Conservation (phyloP, 2,888 invertebrate genomes). For the Athrips mouffetella region DNA sequence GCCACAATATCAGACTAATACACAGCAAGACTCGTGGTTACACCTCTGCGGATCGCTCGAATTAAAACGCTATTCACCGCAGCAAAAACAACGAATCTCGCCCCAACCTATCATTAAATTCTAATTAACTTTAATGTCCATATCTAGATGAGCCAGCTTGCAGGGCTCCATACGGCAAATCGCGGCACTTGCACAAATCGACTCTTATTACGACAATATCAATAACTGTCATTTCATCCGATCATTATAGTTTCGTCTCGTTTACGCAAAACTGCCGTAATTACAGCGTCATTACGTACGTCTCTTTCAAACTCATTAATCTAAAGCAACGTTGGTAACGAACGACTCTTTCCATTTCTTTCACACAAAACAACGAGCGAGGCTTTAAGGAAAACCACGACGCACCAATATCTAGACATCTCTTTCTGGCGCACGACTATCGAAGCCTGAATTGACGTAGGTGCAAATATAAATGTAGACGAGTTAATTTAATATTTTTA, state of each 20-base stretch:
- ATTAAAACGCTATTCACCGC: conserved; percentile 23
- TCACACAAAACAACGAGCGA: conserved; percentile 47
- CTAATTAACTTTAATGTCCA: conserved; percentile 61
- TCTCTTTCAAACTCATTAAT: conserved; percentile 74
- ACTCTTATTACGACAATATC: conserved; percentile 65
- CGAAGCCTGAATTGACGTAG: conserved; percentile 44
- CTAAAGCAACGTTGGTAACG: conserved; percentile 47
- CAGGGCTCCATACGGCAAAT: conserved; percentile 43
- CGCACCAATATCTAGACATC: conserved; percentile 46
- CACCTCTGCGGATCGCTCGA: conserved; percentile 19
- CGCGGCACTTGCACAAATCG: conserved; percentile 46
- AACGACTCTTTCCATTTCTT: conserved; percentile 62
- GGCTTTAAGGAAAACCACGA: conserved; percentile 36
- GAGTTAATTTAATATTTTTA: conserved; percentile 47
- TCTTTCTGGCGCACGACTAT: conserved; percentile 41
- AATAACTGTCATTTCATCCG: conserved; percentile 72
- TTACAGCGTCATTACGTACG: conserved; percentile 62
- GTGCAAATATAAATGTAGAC: conserved; percentile 39
- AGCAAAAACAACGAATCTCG: conserved; percentile 35
- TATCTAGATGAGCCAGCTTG: conserved; percentile 46
- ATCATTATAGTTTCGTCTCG: conserved; percentile 72
- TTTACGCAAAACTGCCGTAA: conserved; percentile 68
- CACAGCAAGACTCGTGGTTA: conserved; percentile 16
- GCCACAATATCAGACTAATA: too few species aligned
- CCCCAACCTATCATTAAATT: conserved; percentile 59